Evolutionary conservation across 2,888 invertebrate genomes (phyloP).

Genomic region (Thecocarcelia acutangulata): DNA sequence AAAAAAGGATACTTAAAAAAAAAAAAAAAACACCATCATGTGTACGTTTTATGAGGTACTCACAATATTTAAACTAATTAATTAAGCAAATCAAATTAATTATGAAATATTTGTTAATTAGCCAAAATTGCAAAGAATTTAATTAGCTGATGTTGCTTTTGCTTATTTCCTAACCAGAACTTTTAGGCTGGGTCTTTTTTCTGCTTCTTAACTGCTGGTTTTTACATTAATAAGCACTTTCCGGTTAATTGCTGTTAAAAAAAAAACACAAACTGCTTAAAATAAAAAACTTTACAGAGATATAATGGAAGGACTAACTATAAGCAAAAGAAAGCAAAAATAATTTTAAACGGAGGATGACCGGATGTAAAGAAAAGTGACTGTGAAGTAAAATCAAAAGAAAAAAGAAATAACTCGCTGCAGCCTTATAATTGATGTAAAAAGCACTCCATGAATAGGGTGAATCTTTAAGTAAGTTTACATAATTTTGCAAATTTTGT

Average conservation of each 20-base stretch:
- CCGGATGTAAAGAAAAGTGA: slow-evolving; percentile 17
- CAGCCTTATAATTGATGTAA: too few species aligned
- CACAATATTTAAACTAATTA: slow-evolving; percentile 48
- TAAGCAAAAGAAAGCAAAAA: not conserved
- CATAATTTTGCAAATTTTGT: too few species aligned
- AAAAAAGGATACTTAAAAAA: not conserved
- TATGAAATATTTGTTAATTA: slow-evolving; percentile 32
- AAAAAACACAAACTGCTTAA: not conserved
- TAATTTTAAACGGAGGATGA: slow-evolving; percentile 24
- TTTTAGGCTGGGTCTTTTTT: slow-evolving; percentile 6
- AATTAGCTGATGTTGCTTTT: not conserved
- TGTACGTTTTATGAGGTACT: slow-evolving; percentile 43
- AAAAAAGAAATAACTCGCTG: not conserved
- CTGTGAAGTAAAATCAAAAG: not conserved
- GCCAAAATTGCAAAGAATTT: not conserved
- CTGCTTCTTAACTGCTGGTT: not conserved
- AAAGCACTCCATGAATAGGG: too few species aligned
- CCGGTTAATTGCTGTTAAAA: slow-evolving; percentile 59
- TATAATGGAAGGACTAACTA: not conserved
- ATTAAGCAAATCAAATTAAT: slow-evolving; percentile 54
- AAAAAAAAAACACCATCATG: slow-evolving; percentile 27
- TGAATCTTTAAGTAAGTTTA: too few species aligned
- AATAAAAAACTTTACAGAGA: not conserved
- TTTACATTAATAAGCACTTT: slow-evolving; percentile 54
- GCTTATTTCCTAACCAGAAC: not conserved